A percentile compares a stretch with the other conserved stretches of the same genome.
These are phyloP conservation scores for Carabus problematicus DNA, from an alignment of 2,888 invertebrate genomes.

Conservation along the genomic window DNA sequence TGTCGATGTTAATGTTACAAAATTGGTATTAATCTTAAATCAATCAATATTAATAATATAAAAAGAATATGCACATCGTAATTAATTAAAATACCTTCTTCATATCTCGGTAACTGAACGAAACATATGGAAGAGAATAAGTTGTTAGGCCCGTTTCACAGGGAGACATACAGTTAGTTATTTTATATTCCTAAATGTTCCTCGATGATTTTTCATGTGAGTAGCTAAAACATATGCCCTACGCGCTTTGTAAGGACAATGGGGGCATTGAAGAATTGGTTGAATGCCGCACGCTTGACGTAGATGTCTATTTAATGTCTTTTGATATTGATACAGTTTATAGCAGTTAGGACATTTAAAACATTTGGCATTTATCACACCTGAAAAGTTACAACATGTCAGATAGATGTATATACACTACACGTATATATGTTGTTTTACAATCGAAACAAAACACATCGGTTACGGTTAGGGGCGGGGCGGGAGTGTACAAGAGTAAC, in stretches of 20 bases:
- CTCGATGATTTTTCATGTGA: not conserved
- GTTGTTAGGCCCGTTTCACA: no score
- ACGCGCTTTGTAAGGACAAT: conserved; percentile 76
- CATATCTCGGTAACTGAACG: no score
- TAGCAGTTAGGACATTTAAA: conserved; percentile 58
- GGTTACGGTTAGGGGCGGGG: no score
- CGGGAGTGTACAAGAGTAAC: conserved; percentile 30
- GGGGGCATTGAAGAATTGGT: conserved; percentile 77
- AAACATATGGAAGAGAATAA: no score
- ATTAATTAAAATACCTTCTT: no score
- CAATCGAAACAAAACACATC: no score
- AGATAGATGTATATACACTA: conserved; percentile 45
- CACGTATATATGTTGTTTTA: no score
- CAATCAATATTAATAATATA: not conserved
- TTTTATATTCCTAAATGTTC: not conserved
- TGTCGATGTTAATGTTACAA: not conserved
- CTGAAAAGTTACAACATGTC: no score
- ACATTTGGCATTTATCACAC: no score
- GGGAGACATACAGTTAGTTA: no score
- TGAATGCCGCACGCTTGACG: conserved; percentile 64
- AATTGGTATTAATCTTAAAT: not conserved
- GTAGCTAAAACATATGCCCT: conserved; percentile 50
- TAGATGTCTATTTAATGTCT: conserved; percentile 61
- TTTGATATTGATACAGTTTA: conserved; percentile 61
- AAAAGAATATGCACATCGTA: no score